Evolutionary conservation across 2,113 vertebrate species (phyloP).

Genomic region (Alosa alosa): DNA sequence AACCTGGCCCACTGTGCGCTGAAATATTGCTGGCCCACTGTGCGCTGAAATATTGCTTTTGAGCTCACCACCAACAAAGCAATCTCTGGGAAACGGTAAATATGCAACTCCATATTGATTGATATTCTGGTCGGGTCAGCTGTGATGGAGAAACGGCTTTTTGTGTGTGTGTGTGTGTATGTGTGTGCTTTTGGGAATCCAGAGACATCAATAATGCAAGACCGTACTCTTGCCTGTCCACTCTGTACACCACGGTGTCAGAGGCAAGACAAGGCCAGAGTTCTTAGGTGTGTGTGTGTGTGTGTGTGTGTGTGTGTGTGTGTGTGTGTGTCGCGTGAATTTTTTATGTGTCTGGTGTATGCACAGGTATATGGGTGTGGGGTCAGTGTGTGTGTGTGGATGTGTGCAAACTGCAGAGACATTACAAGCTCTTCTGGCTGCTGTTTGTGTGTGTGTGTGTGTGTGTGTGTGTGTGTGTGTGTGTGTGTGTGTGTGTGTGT

Average conservation of each 20-base stretch:
- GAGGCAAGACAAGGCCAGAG: background rate
- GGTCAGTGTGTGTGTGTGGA: background rate
- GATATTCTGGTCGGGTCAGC: background rate
- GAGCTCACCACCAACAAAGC: background rate
- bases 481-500: too few species aligned
- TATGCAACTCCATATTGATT: background rate
- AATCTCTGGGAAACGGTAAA: background rate
- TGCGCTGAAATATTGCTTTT: background rate
- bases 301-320: background rate
- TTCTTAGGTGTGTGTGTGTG: conserved; percentile 1
- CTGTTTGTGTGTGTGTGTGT: background rate
- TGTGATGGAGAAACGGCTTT: background rate
- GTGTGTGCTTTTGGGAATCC: background rate
- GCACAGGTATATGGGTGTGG: background rate
- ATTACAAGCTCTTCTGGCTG: too few species aligned
- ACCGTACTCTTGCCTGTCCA: background rate
- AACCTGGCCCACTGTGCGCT: background rate
- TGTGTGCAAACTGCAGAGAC: too few species aligned
- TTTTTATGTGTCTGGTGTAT: too few species aligned
- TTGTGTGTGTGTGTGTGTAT: background rate
- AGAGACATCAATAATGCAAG: conserved; percentile 8
- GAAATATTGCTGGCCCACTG: background rate
- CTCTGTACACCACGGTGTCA: background rate
- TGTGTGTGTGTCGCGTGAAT: background rate
- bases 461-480: too few species aligned